Evolutionary conservation across 2,888 invertebrate genomes (phyloP), one percentile per base, ranked within the genome.

Genomic region (Philereme vetulata): DNA sequence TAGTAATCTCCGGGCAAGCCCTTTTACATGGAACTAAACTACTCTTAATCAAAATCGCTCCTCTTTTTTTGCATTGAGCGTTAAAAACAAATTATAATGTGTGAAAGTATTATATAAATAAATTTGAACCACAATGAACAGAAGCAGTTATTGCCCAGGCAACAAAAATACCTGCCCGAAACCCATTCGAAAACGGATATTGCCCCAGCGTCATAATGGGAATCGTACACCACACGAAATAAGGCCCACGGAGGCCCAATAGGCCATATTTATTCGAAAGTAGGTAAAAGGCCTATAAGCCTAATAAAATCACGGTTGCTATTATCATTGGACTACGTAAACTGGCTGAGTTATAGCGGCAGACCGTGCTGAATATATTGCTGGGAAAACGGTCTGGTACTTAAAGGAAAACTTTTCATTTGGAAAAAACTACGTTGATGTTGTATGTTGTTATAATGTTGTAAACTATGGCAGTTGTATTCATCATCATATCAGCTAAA

Each of bases 301-400:
- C 56, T 66, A 67, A 70, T 70, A 70, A 70, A 70, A 70, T 70
- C 67, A 67, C 64, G 48, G 65, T 51, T 43, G 61, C 65, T 60
- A 67, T 70, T 67, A 67, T 67, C 69, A 62, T 64, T 47, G 56
- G 47, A 45, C 51, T 56, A 59, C 61, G 66, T 67, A 64, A 64
- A 62, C 64, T 48, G 58, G 43, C 56, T 70, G 70, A 72, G 68
- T 70, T 72, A 72, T 69, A 33, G 45, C 56, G 10, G 47, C 56
- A 58, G 21, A 21, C 60, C 46, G 59, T 46, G 44, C 62, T 64
- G 68, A 66, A 72, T 72, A 72, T 70, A 72, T 72, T 67, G 62
- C 64, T 50, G 50, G 66, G 61, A 8, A 50, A 51, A 54, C n/a
- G 50, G 59, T 11, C 5, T 44, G 54, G n/a, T 55, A 6, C 57